These are phyloP conservation scores for Isotomurus palustris DNA, from an alignment of 2,888 invertebrate species.

Conservation along the genomic window DNA sequence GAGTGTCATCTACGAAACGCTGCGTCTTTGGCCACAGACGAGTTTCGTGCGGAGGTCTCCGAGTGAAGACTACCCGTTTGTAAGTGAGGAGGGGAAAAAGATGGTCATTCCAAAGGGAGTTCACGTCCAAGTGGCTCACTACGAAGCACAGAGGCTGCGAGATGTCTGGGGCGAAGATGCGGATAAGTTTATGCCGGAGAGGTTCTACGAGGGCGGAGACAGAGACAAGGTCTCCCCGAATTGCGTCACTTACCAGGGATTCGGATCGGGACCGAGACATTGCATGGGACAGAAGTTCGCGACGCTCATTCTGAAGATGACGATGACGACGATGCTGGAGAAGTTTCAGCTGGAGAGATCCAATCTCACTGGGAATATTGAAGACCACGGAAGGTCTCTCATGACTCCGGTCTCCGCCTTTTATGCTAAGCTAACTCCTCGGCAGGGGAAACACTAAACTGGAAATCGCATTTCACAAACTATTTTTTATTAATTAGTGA, in stretches of 20 bases:
- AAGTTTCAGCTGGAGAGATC: constrained; percentile 3
- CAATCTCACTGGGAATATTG: not conserved
- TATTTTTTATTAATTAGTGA: no score
- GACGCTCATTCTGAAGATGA: constrained; percentile 7
- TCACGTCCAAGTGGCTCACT: constrained; percentile 20
- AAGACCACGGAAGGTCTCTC: not conserved
- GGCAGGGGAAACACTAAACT: no score
- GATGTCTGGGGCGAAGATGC: constrained; percentile 10
- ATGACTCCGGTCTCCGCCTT: not conserved
- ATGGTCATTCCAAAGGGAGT: constrained; percentile 17
- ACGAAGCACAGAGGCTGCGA: constrained; percentile 9
- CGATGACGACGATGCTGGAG: constrained; percentile 8
- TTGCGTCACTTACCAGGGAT: constrained; percentile 11
- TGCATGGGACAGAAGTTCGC: constrained; percentile 22
- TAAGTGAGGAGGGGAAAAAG: not conserved
- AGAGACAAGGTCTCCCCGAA: not conserved
- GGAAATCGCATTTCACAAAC: no score
- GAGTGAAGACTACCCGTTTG: constrained; percentile 1
- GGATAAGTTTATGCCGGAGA: constrained; percentile 11
- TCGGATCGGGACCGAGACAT: constrained; percentile 17
- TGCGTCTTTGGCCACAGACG: constrained; percentile 29
- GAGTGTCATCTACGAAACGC: constrained; percentile 16
- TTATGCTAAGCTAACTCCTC: not conserved
- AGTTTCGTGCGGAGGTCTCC: constrained; percentile 25
- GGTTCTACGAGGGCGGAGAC: constrained; percentile 9